Evolutionary conservation across 2,888 invertebrate genomes (phyloP).

Genomic region (Marasmarcha lunaedactyla): DNA sequence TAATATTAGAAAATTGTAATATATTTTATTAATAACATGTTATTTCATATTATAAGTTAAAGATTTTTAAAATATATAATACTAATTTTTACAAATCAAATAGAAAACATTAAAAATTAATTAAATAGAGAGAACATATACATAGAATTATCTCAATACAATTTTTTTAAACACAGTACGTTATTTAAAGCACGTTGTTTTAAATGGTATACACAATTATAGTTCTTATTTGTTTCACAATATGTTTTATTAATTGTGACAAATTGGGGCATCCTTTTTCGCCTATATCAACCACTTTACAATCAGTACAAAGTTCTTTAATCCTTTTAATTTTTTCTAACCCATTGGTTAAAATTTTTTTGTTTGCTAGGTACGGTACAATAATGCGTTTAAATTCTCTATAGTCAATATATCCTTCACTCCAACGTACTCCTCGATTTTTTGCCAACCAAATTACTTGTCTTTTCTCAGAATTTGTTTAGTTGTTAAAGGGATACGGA

Average conservation of each 20-base stretch:
- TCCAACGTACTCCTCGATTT: slow-evolving; percentile 9
- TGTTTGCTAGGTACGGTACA: slow-evolving; percentile 4
- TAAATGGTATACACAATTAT: background rate
- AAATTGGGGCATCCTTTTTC: slow-evolving; percentile 7
- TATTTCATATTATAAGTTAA: background rate
- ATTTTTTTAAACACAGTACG: slow-evolving; percentile 1
- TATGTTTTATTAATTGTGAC: slow-evolving; percentile 3
- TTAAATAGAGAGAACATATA: background rate
- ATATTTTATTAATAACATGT: background rate
- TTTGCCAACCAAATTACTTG: slow-evolving; percentile 6
- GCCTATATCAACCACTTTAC: slow-evolving; percentile 7
- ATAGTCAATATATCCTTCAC: slow-evolving; percentile 10
- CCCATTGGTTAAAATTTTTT: slow-evolving; percentile 9
- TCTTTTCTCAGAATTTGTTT: background rate
- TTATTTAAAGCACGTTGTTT: slow-evolving; percentile 4
- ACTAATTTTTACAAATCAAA: background rate
- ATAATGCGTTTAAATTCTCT: slow-evolving; percentile 9
- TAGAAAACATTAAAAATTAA: background rate
- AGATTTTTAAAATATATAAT: background rate
- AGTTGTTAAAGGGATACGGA: background rate
- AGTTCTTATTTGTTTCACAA: slow-evolving; percentile 1
- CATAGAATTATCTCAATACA: slow-evolving; percentile 3
- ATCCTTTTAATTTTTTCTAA: slow-evolving; percentile 10
- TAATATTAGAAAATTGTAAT: background rate
- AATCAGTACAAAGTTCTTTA: slow-evolving; percentile 5